Evolutionary conservation across 2,888 invertebrate genomes (phyloP), one percentile per base, ranked within the genome.

Genomic region (Azorinus chamasolen): DNA sequence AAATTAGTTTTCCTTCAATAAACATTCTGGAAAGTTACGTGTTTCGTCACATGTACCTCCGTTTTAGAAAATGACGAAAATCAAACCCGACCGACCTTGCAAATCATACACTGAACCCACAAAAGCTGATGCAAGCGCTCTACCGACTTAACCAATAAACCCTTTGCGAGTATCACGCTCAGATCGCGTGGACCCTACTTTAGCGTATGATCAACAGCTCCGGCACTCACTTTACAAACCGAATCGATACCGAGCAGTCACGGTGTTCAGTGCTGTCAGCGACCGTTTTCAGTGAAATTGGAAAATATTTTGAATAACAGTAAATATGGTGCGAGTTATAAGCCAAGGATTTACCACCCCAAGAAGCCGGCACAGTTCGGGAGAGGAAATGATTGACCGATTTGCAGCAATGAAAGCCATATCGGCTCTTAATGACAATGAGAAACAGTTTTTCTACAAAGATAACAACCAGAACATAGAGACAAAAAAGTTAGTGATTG

Each of bases 341-440:
- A 84, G 83, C 46, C 79, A 81, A 27, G 82, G 83, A 66, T 85
- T 85, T 68, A 80, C 71, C 46, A 85, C 85, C 14, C 87, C 86
- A 14, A 73, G 87, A 68, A 86, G 86, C 61, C 83, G 87, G 20
- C 87, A 87, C 59, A 86, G 84, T 53, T 87, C 87, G 18, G 87
- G 87, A n/a, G 87, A 87, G 55, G 83, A 85, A 46, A 73, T 79
- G 75, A 79, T 82, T 59, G 86, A 87, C 57, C 77, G 83, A 57
- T 77, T 81, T 57, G 71, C 80, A 0, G 87, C 85, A 8, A 76
- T 81, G 63, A 79, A 86, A 65, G 80, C 85, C 1, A 63, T 75
- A 3, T 64, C 80, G 32, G 84, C 83, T 12, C 64, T 84, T 18
- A 65, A 61, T 45, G 76, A 73, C 12, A 51, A 66, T 2, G 75